Percentiles rank a stretch among this genome's conserved stretches.
These are phyloP conservation scores for Netelia virgata DNA, from an alignment of 2,888 invertebrate genomes.

Conservation along the genomic window DNA sequence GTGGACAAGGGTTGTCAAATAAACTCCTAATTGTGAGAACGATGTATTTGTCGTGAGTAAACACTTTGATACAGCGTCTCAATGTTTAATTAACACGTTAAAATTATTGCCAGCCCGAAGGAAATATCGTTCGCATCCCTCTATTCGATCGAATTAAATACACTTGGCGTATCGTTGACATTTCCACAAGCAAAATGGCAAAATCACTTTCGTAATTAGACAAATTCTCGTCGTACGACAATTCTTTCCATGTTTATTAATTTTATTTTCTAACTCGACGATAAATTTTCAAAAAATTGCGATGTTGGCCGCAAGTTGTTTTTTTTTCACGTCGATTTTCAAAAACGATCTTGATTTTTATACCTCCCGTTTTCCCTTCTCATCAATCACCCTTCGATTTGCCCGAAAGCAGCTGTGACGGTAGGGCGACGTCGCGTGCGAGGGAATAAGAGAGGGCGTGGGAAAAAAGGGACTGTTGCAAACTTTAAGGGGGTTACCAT, in stretches of 20 bases:
- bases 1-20: too few species aligned
- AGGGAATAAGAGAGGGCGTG: not conserved
- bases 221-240: not conserved
- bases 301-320: not conserved
- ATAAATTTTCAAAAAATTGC: not conserved
- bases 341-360: not conserved
- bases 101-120: too few species aligned
- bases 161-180: too few species aligned
- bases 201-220: not conserved
- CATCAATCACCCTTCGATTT: not conserved
- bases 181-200: too few species aligned
- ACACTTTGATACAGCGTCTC: too few species aligned
- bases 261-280: not conserved
- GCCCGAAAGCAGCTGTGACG: not conserved
- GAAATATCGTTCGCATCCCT: too few species aligned
- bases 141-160: too few species aligned
- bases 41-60: too few species aligned
- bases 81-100: too few species aligned
- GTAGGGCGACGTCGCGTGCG: not conserved
- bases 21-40: too few species aligned
- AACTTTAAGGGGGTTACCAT: not conserved
- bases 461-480: not conserved
- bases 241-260: not conserved
- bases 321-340: not conserved
- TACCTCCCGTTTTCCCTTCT: not conserved